phyloP scores from a whole-genome alignment of 2,797 vertebrate species.

The Chloroceryle amazona region DNA sequence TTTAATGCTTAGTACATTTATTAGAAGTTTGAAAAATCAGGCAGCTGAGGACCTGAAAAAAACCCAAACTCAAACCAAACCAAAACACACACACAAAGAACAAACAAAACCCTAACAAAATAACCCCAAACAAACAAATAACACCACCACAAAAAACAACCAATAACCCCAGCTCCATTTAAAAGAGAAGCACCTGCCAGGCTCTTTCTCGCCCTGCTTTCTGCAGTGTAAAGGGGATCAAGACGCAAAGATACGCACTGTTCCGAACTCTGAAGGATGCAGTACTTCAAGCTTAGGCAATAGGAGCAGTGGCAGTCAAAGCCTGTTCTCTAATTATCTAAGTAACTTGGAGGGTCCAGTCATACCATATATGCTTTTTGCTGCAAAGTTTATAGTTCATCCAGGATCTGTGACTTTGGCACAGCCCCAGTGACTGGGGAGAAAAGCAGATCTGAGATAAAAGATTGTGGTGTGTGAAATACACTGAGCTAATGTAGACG shows the following conservation, averaged over 20 bases:
- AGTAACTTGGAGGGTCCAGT: neutral
- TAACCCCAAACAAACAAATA: too few relatives aligned
- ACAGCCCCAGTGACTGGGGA: neutral
- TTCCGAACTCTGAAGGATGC: neutral
- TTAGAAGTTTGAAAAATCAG: constrained; percentile 9
- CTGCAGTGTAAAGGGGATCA: neutral
- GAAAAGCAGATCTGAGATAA: neutral
- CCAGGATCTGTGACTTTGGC: neutral
- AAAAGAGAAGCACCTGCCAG: neutral
- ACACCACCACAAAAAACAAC: neutral
- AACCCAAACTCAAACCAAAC: neutral
- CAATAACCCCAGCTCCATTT: neutral
- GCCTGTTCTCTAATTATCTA: neutral
- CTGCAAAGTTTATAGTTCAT: neutral
- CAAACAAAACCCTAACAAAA: too few relatives aligned
- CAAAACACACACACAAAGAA: too few relatives aligned
- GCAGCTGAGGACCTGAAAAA: neutral
- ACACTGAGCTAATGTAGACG: constrained; percentile 7
- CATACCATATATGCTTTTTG: neutral
- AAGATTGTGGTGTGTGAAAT: neutral
- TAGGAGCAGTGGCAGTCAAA: neutral
- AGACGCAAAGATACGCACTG: neutral
- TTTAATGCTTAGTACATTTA: neutral
- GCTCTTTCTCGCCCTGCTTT: neutral
- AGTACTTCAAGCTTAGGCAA: neutral